These are phyloP conservation scores for Kryphioiulus occultus DNA, from an alignment of 2,888 invertebrate genomes.

Conservation along the genomic window DNA sequence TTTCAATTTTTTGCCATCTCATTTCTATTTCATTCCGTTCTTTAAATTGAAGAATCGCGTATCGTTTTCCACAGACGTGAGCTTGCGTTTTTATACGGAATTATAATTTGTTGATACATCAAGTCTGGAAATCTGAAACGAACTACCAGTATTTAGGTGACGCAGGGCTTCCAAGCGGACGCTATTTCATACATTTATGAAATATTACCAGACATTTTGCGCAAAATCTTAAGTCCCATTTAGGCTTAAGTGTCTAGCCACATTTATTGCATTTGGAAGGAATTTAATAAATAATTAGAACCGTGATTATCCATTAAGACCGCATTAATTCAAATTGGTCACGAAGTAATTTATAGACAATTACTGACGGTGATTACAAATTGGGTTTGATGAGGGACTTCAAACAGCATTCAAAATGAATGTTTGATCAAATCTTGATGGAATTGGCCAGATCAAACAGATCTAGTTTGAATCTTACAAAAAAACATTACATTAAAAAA, in stretches of 20 bases:
- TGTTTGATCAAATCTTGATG: background rate
- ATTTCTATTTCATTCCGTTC: background rate
- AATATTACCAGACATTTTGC: background rate
- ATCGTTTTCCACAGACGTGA: constrained; percentile 22
- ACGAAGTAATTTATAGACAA: background rate
- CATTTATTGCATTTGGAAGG: constrained; percentile 4
- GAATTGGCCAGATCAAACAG: background rate
- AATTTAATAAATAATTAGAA: background rate
- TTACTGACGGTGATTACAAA: background rate
- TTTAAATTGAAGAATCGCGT: constrained; percentile 1
- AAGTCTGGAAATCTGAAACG: background rate
- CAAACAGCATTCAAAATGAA: background rate
- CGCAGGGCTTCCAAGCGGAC: background rate
- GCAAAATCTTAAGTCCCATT: background rate
- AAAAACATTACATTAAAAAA: no score
- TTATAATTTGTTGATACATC: constrained; percentile 12
- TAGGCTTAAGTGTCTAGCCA: constrained; percentile 1
- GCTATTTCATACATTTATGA: background rate
- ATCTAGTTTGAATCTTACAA: background rate
- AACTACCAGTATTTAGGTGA: background rate
- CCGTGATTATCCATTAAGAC: background rate
- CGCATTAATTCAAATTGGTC: background rate
- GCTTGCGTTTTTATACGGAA: constrained; percentile 12
- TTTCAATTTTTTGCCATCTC: constrained; percentile 20
- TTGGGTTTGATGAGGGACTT: background rate